Percentiles rank a stretch among this genome's conserved stretches.
Conservation (phyloP, 2,113 vertebrate species). For the Dipodomys ordii region DNA sequence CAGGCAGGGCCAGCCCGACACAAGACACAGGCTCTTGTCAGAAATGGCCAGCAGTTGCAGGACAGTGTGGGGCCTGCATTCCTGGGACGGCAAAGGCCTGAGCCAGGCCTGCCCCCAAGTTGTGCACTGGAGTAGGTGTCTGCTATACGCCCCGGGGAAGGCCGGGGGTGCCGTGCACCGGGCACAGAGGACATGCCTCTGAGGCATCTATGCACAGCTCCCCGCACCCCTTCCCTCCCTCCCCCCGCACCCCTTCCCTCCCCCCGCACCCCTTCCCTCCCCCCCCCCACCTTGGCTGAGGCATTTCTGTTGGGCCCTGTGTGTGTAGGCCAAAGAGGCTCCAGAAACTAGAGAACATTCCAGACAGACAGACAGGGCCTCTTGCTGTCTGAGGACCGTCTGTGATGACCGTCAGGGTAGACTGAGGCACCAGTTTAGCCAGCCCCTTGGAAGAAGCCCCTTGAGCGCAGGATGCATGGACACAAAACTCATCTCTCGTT, state of each 20-base stretch:
- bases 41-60: background rate
- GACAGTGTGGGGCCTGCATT: background rate
- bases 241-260: too few relatives aligned
- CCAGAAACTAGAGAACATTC: background rate
- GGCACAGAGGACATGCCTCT: background rate
- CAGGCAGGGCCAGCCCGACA: background rate
- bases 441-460: background rate
- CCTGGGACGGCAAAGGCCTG: too few relatives aligned
- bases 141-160: too few relatives aligned
- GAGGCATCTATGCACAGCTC: background rate
- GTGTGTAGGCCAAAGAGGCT: background rate
- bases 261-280: too few relatives aligned
- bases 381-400: background rate
- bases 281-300: background rate
- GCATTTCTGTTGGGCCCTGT: background rate
- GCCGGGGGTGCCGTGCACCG: background rate
- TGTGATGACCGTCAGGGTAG: too few relatives aligned
- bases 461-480: rapidly evolving
- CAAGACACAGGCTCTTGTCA: too few relatives aligned
- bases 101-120: background rate
- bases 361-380: background rate
- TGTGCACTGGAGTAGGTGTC: background rate
- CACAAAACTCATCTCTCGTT: too few relatives aligned
- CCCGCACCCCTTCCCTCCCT: too few relatives aligned
- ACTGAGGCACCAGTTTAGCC: background rate